phyloP scores from a whole-genome alignment of 2,888 invertebrate genomes.

The Ectobius pallidus region DNA sequence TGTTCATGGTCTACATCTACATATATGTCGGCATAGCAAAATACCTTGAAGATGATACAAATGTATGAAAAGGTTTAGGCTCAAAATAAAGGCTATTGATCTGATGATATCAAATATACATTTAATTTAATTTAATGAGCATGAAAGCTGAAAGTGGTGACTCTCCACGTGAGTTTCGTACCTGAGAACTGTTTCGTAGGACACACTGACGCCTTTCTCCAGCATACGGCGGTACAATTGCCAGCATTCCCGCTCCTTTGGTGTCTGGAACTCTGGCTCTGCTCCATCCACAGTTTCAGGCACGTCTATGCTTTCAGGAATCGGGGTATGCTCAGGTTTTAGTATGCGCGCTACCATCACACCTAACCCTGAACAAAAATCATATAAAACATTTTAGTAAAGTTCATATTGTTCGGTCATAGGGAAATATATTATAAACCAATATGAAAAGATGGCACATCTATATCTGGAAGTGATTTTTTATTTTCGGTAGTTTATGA shows the following conservation, averaged over 20 bases:
- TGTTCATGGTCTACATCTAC: too few relatives aligned
- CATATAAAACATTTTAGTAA: not conserved
- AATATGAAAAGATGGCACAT: too few relatives aligned
- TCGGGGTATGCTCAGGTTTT: not conserved
- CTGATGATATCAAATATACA: too few relatives aligned
- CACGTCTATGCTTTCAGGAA: not conserved
- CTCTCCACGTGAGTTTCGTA: constrained; percentile 42
- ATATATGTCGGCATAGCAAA: too few relatives aligned
- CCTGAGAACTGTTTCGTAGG: constrained; percentile 70
- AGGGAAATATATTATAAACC: too few relatives aligned
- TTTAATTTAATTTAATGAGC: too few relatives aligned
- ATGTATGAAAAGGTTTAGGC: too few relatives aligned
- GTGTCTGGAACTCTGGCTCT: constrained; percentile 58
- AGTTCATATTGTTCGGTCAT: not conserved
- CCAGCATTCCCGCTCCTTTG: constrained; percentile 71
- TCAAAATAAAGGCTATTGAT: too few relatives aligned
- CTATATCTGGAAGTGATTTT: too few relatives aligned
- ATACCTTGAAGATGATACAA: too few relatives aligned
- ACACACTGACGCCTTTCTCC: constrained; percentile 69
- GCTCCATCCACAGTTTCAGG: constrained; percentile 38
- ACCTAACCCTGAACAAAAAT: constrained; percentile 15
- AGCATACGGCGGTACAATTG: constrained; percentile 70
- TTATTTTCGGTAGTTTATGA: too few relatives aligned
- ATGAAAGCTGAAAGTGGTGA: too few relatives aligned
- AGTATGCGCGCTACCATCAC: constrained; percentile 7